These are phyloP conservation scores for Cotesia chilonis DNA, from an alignment of 1,140 invertebrate genomes.

Conservation along the genomic window DNA sequence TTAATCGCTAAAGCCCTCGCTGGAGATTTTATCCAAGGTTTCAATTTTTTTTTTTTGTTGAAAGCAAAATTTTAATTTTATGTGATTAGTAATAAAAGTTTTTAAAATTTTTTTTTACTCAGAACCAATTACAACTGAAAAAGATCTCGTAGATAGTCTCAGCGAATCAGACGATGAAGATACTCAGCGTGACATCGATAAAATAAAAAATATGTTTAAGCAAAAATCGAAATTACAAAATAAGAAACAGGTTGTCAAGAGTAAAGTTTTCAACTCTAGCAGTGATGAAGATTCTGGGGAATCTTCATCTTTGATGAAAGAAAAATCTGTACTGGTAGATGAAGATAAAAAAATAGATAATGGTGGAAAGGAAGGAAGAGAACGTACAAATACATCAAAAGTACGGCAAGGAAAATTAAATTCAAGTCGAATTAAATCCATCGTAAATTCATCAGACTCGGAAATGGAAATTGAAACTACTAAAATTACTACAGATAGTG, in stretches of 20 bases:
- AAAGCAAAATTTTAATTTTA: neutral
- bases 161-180: constrained; percentile 44
- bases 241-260: neutral
- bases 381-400: too few species aligned
- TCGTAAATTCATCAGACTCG: constrained; percentile 42
- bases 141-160: constrained; percentile 30
- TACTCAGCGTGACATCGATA: constrained; percentile 42
- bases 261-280: constrained; percentile 27
- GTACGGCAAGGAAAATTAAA: constrained; percentile 31
- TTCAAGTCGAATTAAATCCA: constrained; percentile 37
- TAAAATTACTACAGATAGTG: constrained; percentile 15
- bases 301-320: neutral
- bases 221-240: constrained; percentile 18
- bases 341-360: constrained; percentile 1
- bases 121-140: constrained; percentile 22
- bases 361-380: neutral
- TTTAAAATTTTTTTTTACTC: constrained; percentile 1
- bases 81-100: neutral
- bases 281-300: constrained; percentile 33
- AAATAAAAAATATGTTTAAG: constrained; percentile 47
- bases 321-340: neutral
- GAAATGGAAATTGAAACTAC: constrained; percentile 38
- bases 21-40: constrained; percentile 57
- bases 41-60: constrained; percentile 28
- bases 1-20: constrained; percentile 62